These are phyloP conservation scores for Speoplatyrhinus poulsoni DNA, from an alignment of 2,113 vertebrate species.

Conservation along the genomic window DNA sequence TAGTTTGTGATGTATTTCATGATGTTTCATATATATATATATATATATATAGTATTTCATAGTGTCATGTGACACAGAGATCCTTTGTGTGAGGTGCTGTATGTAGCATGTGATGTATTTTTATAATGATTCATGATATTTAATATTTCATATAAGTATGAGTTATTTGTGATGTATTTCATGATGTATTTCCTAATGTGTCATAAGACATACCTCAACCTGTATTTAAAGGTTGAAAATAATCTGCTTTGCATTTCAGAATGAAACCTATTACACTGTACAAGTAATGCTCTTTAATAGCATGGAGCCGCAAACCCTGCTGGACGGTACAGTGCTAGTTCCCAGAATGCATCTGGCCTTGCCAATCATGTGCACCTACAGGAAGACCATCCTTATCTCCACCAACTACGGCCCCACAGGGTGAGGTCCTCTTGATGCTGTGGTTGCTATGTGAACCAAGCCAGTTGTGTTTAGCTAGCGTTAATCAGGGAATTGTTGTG, in stretches of 20 bases:
- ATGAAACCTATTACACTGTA: constrained; percentile 72
- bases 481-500: neutral
- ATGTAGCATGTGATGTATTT: no score
- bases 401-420: constrained; percentile 77
- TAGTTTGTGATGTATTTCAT: neutral
- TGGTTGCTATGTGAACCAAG: constrained; percentile 16
- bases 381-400: constrained; percentile 77
- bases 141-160: no score
- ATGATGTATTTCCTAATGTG: neutral
- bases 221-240: neutral
- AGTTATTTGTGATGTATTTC: no score
- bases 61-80: no score
- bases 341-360: constrained; percentile 61
- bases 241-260: constrained; percentile 71
- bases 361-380: constrained; percentile 80
- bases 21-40: no score
- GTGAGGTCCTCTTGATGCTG: constrained; percentile 61
- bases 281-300: constrained; percentile 76
- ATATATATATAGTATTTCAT: no score
- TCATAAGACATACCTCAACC: neutral
- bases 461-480: neutral
- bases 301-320: constrained; percentile 30
- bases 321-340: constrained; percentile 41
- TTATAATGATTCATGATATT: no score
- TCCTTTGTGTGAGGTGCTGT: no score